Evolutionary conservation across 2,797 vertebrate species (phyloP).

Genomic region (Anabas testudineus): DNA sequence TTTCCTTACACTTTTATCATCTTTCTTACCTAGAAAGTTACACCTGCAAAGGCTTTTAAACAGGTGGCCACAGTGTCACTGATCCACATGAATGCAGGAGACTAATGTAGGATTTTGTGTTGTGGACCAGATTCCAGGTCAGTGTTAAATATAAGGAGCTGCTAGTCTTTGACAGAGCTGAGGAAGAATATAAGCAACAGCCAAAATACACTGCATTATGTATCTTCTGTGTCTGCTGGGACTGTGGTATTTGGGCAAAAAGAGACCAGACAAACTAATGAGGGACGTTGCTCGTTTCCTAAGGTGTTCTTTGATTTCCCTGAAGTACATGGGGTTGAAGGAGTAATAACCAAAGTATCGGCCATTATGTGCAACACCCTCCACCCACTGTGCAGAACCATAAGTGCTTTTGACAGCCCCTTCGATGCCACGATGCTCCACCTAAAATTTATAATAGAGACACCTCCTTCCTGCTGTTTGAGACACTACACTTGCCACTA

Average conservation of each 20-base stretch:
- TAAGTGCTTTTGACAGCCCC: conserved; percentile 26
- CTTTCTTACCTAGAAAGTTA: not conserved
- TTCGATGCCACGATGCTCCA: conserved; percentile 18
- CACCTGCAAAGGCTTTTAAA: not conserved
- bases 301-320: not conserved
- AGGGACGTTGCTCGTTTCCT: conserved; percentile 8
- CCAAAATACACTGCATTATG: not conserved
- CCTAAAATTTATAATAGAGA: conserved; percentile 6
- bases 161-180: not conserved
- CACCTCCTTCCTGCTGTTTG: conserved; percentile 8
- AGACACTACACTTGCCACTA: not conserved
- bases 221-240: not conserved
- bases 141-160: not conserved
- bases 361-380: conserved; percentile 29
- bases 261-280: conserved; percentile 13
- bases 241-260: not conserved
- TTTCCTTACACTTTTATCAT: not conserved
- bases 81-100: not conserved
- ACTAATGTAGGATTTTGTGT: not conserved
- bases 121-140: not conserved
- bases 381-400: not conserved
- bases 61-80: not conserved
- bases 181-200: not conserved
- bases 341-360: conserved; percentile 22
- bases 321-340: conserved; percentile 16